Percentiles rank a stretch among this genome's conserved stretches.
Conservation (phyloP, 2,888 invertebrate genomes). For the Dyspetes luteomarginatus region DNA sequence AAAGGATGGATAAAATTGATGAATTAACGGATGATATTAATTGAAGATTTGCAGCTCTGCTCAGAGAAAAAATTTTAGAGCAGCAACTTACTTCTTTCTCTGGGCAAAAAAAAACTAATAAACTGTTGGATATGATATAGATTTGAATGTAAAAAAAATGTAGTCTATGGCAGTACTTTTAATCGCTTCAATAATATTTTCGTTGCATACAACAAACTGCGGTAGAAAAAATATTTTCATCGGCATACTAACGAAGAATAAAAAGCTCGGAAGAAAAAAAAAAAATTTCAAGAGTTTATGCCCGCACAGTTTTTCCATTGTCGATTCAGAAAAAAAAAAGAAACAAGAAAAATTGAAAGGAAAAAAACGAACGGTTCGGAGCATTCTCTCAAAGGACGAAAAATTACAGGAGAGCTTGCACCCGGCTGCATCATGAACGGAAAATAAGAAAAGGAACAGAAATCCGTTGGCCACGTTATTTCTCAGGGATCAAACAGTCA, state of each 20-base stretch:
- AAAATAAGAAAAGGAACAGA: slow-evolving; percentile 3
- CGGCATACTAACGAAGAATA: not conserved
- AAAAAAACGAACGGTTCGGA: slow-evolving; percentile 43
- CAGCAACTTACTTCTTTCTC: too few relatives aligned
- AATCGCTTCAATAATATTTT: too few relatives aligned
- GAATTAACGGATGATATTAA: too few relatives aligned
- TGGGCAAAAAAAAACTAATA: too few relatives aligned
- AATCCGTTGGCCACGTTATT: slow-evolving; percentile 45
- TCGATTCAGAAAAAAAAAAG: not conserved
- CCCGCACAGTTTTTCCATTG: not conserved
- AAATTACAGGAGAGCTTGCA: slow-evolving; percentile 47
- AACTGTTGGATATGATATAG: too few relatives aligned
- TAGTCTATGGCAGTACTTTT: too few relatives aligned
- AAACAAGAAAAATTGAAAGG: not conserved
- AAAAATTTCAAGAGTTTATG: not conserved
- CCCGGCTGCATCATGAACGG: slow-evolving; percentile 36
- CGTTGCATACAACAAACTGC: too few relatives aligned
- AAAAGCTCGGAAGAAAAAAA: not conserved
- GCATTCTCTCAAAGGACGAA: slow-evolving; percentile 59
- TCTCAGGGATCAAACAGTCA: slow-evolving; percentile 45
- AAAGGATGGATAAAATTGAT: too few relatives aligned
- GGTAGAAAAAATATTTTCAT: not conserved
- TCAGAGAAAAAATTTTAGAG: too few relatives aligned
- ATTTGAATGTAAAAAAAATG: too few relatives aligned
- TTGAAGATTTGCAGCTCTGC: too few relatives aligned